Conservation (phyloP, 2,113 vertebrate species). For the Gavia stellata region DNA sequence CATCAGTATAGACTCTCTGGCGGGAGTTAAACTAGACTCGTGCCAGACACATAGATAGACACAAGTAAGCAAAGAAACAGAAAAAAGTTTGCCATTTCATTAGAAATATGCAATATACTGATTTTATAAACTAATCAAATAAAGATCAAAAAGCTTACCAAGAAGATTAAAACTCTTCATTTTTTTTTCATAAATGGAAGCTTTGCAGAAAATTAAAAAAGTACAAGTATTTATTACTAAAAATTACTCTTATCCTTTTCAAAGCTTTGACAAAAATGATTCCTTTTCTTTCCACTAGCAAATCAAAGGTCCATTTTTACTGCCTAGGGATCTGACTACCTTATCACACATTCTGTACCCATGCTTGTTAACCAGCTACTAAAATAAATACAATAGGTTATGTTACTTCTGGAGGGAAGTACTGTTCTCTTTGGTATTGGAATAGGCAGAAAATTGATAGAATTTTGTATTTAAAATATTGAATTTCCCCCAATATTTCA, state of each 20-base stretch:
- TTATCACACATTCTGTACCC: background rate
- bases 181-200: background rate
- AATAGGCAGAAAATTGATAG: background rate
- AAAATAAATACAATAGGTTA: background rate
- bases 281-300: background rate
- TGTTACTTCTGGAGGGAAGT: background rate
- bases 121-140: background rate
- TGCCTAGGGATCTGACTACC: background rate
- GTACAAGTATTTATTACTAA: background rate
- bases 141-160: background rate
- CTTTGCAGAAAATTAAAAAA: background rate
- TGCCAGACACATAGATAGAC: background rate
- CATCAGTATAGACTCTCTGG: background rate
- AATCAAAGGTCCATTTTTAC: background rate
- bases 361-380: background rate
- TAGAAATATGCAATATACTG: background rate
- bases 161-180: background rate
- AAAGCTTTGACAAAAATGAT: background rate
- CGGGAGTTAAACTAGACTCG: background rate
- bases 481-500: background rate
- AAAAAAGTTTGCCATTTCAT: background rate
- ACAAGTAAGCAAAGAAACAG: background rate
- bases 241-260: background rate
- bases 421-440: background rate
- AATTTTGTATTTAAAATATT: background rate